These are phyloP conservation scores for Nematostella vectensis DNA, from an alignment of 92 coral and sea anemone genomes.

Conservation along the genomic window DNA sequence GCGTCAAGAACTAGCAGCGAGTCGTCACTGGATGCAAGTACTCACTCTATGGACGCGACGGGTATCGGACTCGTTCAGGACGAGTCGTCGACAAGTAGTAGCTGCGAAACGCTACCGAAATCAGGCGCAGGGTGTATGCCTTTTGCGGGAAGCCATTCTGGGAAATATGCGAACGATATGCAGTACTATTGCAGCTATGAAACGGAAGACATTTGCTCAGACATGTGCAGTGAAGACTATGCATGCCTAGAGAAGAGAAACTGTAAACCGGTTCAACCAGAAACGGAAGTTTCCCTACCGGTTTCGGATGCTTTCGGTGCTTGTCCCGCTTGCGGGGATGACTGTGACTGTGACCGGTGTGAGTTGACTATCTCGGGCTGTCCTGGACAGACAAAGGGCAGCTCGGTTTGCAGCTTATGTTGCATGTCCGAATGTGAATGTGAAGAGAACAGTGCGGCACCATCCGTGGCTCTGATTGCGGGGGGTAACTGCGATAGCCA, in stretches of 20 bases:
- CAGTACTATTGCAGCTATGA: slow-evolving; percentile 5
- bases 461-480: background rate
- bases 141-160: no score
- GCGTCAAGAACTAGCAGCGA: slow-evolving; percentile 12
- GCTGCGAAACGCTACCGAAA: no score
- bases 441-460: background rate
- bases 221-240: background rate
- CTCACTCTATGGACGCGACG: slow-evolving; percentile 10
- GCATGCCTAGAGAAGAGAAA: background rate
- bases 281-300: background rate
- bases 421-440: background rate
- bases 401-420: background rate
- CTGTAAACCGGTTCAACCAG: background rate
- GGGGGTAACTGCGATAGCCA: background rate
- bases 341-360: background rate
- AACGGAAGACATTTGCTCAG: background rate
- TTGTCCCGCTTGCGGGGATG: background rate
- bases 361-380: no score
- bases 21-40: slow-evolving; percentile 18
- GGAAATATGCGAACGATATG: no score
- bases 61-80: slow-evolving; percentile 27
- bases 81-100: slow-evolving; percentile 4
- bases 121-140: no score
- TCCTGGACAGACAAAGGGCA: no score
- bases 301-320: background rate